Percentiles rank a stretch among this genome's conserved stretches.
These are phyloP conservation scores for Augochlora pura DNA, from an alignment of 1,140 invertebrate genomes.

Conservation along the genomic window DNA sequence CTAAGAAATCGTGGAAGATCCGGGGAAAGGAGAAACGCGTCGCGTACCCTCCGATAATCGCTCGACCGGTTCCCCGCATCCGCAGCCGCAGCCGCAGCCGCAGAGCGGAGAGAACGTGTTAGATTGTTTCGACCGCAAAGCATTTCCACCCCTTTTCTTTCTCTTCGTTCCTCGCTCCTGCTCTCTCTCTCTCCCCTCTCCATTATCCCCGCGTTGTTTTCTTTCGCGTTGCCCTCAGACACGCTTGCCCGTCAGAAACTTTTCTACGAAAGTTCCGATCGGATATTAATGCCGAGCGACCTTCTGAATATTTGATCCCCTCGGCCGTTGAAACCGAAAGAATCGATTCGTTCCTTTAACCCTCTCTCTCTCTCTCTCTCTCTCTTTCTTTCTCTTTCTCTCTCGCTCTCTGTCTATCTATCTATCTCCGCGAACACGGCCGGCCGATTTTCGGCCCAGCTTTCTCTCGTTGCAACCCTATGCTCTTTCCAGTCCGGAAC, in stretches of 20 bases:
- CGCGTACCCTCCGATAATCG: too few species aligned
- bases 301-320: slow-evolving; percentile 10
- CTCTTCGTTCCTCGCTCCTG: too few species aligned
- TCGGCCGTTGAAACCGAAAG: background rate
- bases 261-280: slow-evolving; percentile 25
- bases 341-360: slow-evolving; percentile 8
- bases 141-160: too few species aligned
- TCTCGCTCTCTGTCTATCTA: too few species aligned
- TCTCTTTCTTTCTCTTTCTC: too few species aligned
- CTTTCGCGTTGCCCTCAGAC: slow-evolving; percentile 1
- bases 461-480: background rate
- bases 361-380: background rate
- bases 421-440: background rate
- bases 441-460: background rate
- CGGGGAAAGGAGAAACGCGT: too few species aligned
- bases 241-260: slow-evolving; percentile 14
- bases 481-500: background rate
- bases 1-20: too few species aligned
- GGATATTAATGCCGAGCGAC: slow-evolving; percentile 8
- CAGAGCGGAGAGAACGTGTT: too few species aligned
- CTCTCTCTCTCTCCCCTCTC: background rate
- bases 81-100: too few species aligned
- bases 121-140: too few species aligned
- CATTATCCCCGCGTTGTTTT: background rate
- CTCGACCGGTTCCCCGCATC: too few species aligned